Base-by-base conservation (phyloP, 1,140 invertebrate species). In the Drosophila erecta region DNA sequence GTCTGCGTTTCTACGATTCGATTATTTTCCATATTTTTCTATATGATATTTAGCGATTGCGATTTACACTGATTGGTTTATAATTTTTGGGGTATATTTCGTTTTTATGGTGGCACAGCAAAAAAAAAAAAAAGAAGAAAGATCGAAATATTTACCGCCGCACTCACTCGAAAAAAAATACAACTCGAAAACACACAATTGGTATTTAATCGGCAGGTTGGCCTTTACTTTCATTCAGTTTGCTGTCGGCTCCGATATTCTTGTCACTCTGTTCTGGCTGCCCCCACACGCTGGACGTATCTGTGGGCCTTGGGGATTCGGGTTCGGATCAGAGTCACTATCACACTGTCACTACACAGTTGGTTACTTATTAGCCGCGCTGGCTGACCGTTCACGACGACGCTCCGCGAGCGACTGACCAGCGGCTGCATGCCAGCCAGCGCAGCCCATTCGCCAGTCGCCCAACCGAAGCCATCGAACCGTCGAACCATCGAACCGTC, bases 361-460 rank as follows among this genome's bases (percentile, higher is more conserved):
- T 27, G 38, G 12, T 27, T 54, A 55, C 24, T 27, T 61, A 44
- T 80, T 51, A 35, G 73, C 76, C 81, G 60, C 67, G 62, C 51
- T 85, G 44, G 66, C 76, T 86, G 53, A 87, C 83, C 83, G 78
- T 87, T 69, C 83, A 87, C 83, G 83, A 86, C 77, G 76, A 80
- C 81, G 81, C 81, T 86, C 77, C 81, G 77, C 83, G 81, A 86
- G 81, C 81, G 81, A 86, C 83, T 86, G 75, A 81, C 57, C 49
- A 56, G 59, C 46, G 51, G 46, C 56, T 17, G n/a, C n/a, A 17
- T 17, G 17, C 17, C 17, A 17, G 59, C 55, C 33, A 17, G 57
- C 30, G 30, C 47, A 38, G n/a, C 4, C 47, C 14, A n/a, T 7
- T 27, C 47, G 47, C n/a, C 24, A 24, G 4, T 24, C 27, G 6